Conservation (phyloP, 1,140 invertebrate species). For the Bombyx mori region ASM3026992v2 NC_085116.1:8976001-8976500, state of each 20-base stretch:
- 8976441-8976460: neutral
- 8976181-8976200: slow-evolving; percentile 36
- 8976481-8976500: neutral
- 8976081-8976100: neutral
- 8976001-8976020: no score
- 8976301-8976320: slow-evolving; percentile 25
- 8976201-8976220: slow-evolving; percentile 50
- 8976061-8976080: neutral
- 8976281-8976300: slow-evolving; percentile 44
- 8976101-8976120: slow-evolving; percentile 11
- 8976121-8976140: slow-evolving; percentile 4
- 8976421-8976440: neutral
- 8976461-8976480: neutral
- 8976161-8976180: slow-evolving; percentile 9
- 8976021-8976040: neutral
- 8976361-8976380: neutral
- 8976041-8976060: slow-evolving; percentile 16
- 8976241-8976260: slow-evolving; percentile 52
- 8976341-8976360: neutral
- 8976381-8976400: neutral
- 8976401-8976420: neutral
- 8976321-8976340: slow-evolving; percentile 25
- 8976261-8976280: slow-evolving; percentile 56
- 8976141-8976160: slow-evolving; percentile 15
- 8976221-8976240: slow-evolving; percentile 41